Evolutionary conservation across 92 coral and sea anemone genomes (phyloP).

Genomic region (Phenganax stokvisi): DNA sequence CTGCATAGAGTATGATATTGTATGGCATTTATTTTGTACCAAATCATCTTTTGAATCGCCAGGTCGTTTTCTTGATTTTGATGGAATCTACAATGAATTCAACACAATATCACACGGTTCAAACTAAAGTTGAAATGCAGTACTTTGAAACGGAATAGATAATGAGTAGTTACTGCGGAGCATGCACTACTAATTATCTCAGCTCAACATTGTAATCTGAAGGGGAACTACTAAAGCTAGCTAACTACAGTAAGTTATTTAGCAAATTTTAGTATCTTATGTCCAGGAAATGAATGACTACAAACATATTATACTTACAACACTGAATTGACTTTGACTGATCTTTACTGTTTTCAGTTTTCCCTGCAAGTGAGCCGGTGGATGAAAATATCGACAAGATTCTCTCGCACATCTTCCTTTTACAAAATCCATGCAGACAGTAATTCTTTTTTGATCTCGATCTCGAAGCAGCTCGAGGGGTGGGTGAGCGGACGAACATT

Average conservation of each 20-base stretch:
- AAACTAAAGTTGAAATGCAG: neutral
- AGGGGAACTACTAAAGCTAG: too few species aligned
- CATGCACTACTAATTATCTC: neutral
- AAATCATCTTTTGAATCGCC: conserved; percentile 39
- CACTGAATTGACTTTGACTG: conserved; percentile 57
- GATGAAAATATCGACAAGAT: conserved; percentile 91
- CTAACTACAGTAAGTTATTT: neutral
- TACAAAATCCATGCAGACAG: conserved; percentile 98
- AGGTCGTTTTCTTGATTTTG: conserved; percentile 40
- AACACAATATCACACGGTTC: neutral
- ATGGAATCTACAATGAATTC: conserved; percentile 37
- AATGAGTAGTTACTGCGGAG: neutral
- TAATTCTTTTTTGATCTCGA: conserved; percentile 78
- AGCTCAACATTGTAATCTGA: neutral
- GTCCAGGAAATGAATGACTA: neutral
- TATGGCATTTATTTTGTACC: conserved; percentile 9
- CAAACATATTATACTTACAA: conserved; percentile 7
- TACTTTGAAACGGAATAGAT: neutral
- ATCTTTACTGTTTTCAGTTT: conserved; percentile 82
- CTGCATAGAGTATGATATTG: neutral
- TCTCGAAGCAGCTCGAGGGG: conserved; percentile 74
- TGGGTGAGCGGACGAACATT: conserved; percentile 91
- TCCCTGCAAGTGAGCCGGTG: conserved; percentile 88
- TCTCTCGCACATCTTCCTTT: conserved; percentile 92
- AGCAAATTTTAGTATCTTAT: neutral